Evolutionary conservation across 2,113 vertebrate genomes (phyloP).

Genomic region (Barbus barbus): DNA sequence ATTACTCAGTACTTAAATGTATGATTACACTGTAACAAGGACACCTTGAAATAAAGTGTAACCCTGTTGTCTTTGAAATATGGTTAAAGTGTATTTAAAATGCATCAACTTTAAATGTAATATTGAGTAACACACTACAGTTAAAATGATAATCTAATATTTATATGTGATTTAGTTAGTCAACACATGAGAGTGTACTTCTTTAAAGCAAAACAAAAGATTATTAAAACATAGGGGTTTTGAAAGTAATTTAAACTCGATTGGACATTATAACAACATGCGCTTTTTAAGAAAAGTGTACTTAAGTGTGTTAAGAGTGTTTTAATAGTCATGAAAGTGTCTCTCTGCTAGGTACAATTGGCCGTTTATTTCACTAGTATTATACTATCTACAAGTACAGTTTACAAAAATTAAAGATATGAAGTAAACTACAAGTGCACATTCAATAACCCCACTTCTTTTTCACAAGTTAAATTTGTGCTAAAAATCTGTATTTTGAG

Average conservation of each 20-base stretch:
- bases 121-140: not conserved
- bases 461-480: not conserved
- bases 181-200: not conserved
- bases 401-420: too few species aligned
- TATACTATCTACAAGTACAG: too few species aligned
- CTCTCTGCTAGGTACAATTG: too few species aligned
- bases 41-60: too few species aligned
- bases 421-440: not conserved
- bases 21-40: too few species aligned
- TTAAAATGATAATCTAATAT: not conserved
- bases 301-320: not conserved
- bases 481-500: not conserved
- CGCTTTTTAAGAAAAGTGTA: too few species aligned
- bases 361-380: too few species aligned
- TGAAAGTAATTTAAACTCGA: not conserved
- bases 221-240: not conserved
- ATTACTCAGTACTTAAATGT: too few species aligned
- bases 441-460: not conserved
- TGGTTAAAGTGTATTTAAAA: not conserved
- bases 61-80: not conserved
- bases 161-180: not conserved
- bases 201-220: not conserved
- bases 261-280: too few species aligned
- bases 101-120: not conserved
- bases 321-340: not conserved